Percentiles rank a stretch among this genome's conserved stretches.
These are phyloP conservation scores for Herminia tarsipennalis DNA, from an alignment of 2,888 invertebrate genomes.

Conservation along the genomic window DNA sequence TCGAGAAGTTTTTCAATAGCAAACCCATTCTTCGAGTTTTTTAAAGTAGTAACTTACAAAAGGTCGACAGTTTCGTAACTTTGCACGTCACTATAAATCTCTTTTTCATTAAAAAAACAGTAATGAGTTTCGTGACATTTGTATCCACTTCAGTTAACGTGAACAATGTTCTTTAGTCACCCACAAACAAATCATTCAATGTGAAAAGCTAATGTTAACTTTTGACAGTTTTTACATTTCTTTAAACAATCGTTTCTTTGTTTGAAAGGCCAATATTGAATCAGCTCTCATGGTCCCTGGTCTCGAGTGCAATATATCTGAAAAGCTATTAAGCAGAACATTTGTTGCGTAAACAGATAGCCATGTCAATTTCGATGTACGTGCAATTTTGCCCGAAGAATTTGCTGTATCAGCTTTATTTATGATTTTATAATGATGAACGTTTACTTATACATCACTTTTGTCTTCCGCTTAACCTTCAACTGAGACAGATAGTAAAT, in stretches of 20 bases:
- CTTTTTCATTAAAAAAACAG: conserved; percentile 42
- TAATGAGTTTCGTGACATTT: conserved; percentile 49
- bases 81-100: conserved; percentile 46
- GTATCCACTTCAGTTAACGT: conserved; percentile 42
- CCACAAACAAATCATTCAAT: conserved; percentile 59
- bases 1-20: not conserved
- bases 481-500: conserved; percentile 5
- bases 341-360: conserved; percentile 1
- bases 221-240: conserved; percentile 49
- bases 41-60: not conserved
- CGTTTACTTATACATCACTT: not conserved
- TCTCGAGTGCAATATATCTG: conserved; percentile 10
- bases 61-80: conserved; percentile 18
- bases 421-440: conserved; percentile 1
- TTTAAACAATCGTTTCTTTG: conserved; percentile 40
- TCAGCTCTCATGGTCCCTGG: conserved; percentile 15
- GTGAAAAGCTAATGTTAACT: conserved; percentile 46
- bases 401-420: conserved; percentile 3
- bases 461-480: conserved; percentile 5
- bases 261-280: conserved; percentile 15
- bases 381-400: not conserved
- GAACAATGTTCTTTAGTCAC: conserved; percentile 29
- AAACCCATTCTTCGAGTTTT: not conserved
- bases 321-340: not conserved
- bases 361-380: not conserved